Conservation (phyloP, 2,113 vertebrate genomes). For the Prinia subflava region DNA sequence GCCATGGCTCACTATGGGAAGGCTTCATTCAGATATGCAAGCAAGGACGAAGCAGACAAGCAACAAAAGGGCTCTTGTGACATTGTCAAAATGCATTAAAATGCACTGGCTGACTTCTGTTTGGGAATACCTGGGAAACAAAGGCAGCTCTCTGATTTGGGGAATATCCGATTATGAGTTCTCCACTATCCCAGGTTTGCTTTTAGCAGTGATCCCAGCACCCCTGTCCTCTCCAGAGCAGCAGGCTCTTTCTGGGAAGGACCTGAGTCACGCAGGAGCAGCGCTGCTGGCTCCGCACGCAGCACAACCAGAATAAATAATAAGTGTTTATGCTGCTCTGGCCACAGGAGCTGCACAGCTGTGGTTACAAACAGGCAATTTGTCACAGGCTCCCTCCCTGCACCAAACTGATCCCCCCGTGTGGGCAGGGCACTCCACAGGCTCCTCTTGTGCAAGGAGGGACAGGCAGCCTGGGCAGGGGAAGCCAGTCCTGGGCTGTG, state of each 20-base stretch:
- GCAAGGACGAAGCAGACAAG: slow-evolving; percentile 24
- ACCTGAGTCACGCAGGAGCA: not conserved
- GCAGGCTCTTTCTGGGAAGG: slow-evolving; percentile 1
- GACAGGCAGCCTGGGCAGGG: not conserved
- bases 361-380: not conserved
- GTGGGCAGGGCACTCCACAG: not conserved
- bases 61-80: slow-evolving; percentile 28
- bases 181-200: slow-evolving; percentile 20
- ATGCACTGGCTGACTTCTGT: slow-evolving; percentile 32
- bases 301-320: not conserved
- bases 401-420: not conserved
- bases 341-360: not conserved
- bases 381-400: not conserved
- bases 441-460: not conserved
- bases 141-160: not conserved
- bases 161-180: not conserved
- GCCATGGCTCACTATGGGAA: not conserved
- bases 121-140: slow-evolving; percentile 43
- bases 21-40: not conserved
- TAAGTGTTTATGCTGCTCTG: not conserved
- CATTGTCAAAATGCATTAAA: slow-evolving; percentile 55
- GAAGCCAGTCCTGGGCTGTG: not conserved
- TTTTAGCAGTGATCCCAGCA: not conserved
- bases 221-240: not conserved
- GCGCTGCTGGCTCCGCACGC: not conserved